phyloP scores from a whole-genome alignment of 2,113 vertebrate genomes.

The Notechis scutatus region DNA sequence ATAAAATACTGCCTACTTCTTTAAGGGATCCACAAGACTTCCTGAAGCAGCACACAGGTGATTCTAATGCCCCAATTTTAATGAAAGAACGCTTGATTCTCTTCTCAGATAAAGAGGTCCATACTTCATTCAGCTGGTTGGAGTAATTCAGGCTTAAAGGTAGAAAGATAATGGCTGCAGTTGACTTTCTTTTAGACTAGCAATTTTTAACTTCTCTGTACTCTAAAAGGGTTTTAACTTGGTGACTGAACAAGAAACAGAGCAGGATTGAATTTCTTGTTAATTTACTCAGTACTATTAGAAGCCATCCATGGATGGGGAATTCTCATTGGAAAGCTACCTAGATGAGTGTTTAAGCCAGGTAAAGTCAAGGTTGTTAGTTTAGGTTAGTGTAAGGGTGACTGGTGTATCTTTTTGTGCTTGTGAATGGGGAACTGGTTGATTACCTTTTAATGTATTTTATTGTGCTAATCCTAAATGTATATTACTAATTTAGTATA shows the following conservation, averaged over 20 bases:
- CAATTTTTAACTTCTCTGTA: not conserved
- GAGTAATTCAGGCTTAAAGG: too few species aligned
- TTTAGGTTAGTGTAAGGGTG: accelerated
- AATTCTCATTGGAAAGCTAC: constrained; percentile 69
- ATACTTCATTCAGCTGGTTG: not conserved
- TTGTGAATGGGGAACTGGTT: not conserved
- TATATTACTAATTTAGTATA: not conserved
- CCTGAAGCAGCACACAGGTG: not conserved
- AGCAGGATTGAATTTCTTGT: not conserved
- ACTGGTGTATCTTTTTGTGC: accelerated
- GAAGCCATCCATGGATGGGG: not conserved
- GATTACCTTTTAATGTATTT: not conserved
- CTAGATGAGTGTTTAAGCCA: constrained; percentile 67
- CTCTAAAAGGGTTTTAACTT: not conserved
- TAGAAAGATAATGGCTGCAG: not conserved
- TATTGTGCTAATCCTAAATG: not conserved
- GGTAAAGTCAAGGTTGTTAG: constrained; percentile 1
- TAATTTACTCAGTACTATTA: too few species aligned
- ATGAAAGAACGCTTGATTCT: not conserved
- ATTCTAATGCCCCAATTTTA: not conserved
- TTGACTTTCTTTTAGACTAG: not conserved
- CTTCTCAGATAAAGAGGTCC: not conserved
- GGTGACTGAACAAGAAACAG: not conserved
- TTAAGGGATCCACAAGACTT: not conserved
- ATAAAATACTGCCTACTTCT: not conserved